Base-by-base conservation (phyloP, 2,888 invertebrate genomes). In the Bhutanitis thaidina region DNA sequence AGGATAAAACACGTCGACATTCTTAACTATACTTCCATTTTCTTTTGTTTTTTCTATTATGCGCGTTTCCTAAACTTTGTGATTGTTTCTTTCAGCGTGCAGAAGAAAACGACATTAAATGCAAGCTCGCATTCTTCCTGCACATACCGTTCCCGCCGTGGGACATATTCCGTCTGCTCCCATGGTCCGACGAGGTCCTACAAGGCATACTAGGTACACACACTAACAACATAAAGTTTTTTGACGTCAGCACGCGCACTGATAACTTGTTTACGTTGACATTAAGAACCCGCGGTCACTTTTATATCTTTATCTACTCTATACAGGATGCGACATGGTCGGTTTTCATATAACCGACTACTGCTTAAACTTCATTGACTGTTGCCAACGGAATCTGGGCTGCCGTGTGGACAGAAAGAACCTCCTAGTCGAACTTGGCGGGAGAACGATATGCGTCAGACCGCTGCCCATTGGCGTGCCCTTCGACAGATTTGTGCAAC, bases 71-170 rank as follows among this genome's bases (percentile, higher is more conserved):
- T 20, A 20, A 20, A 20, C 20, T 2, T 20, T 2, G 2, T 20
- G 2, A 40, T 13, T 29, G 1, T 45, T 54, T n/a, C 62, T 75
- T 74, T 48, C 80, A 93, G 91, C 90, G 91, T 13, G 94, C 94
- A 0, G 96, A 96, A 65, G 95, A 96, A 65, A 93, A 93, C 62
- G 92, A 93, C 52, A 87, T 96, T 16, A 91, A 92, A 55, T 94
- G 94, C 70, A 96, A 96, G 74, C 82, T 97, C 58, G 97, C 96
- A 25, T 98, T 98, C 89, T 98, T 98, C 83, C 90, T 98, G 55
- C 98, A 98, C 82, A 98, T 98, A 68, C 98, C 98, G 0, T 98
- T 98, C 79, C 97, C 97, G 10, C 94, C 97, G 10, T 97, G 97
- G 96, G 97, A 97, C 69, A 96, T 97, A 60, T 97, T 96, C 79